Conservation (phyloP, 1,140 invertebrate species). For the Choristoneura fumiferana region DNA sequence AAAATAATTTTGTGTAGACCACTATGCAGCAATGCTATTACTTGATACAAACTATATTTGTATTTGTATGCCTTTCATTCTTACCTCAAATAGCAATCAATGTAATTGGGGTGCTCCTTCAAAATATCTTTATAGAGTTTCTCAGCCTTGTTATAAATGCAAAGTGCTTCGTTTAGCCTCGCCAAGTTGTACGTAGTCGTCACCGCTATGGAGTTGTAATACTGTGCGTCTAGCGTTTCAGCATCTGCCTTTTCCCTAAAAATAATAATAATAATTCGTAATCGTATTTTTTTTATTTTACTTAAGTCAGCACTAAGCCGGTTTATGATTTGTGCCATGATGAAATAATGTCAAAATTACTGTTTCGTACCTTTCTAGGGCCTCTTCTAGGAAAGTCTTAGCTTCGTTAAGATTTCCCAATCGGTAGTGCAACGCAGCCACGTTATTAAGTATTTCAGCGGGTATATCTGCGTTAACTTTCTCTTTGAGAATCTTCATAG, state of each 20-base stretch:
- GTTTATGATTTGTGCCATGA: no score
- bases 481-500: slow-evolving; percentile 95
- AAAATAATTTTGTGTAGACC: no score
- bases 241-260: slow-evolving; percentile 87
- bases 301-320: no score
- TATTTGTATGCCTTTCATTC: not conserved
- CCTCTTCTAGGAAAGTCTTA: slow-evolving; percentile 91
- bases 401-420: slow-evolving; percentile 91
- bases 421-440: slow-evolving; percentile 96
- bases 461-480: slow-evolving; percentile 97
- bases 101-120: slow-evolving; percentile 98
- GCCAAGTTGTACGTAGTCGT: slow-evolving; percentile 98
- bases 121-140: slow-evolving; percentile 98
- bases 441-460: slow-evolving; percentile 98
- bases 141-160: slow-evolving; percentile 97
- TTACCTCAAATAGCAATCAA: slow-evolving; percentile 93
- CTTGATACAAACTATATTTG: no score
- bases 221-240: slow-evolving; percentile 90
- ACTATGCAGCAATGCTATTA: no score
- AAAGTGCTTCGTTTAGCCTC: slow-evolving; percentile 94
- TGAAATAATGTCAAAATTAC: no score
- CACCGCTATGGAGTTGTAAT: slow-evolving; percentile 97
- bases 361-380: slow-evolving; percentile 81
- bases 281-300: no score
- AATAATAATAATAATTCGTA: slow-evolving; percentile 21